Percentiles rank a stretch among this genome's conserved stretches.
Evolutionary conservation across 1,140 invertebrate species (phyloP).

Genomic region (Capitella teleta): DNA sequence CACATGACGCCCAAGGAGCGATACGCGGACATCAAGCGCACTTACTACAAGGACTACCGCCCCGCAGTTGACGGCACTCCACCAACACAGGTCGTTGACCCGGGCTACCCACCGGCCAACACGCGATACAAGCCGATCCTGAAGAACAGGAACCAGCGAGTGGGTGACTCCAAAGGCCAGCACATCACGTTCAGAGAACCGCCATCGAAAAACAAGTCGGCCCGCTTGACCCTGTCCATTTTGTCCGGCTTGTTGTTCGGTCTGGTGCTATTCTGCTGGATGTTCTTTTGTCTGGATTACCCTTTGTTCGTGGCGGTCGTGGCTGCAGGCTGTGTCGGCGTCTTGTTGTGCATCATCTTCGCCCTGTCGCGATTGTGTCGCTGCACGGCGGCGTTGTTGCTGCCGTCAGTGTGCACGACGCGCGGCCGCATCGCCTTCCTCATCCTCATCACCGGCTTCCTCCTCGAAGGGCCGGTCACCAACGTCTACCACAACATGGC

Average conservation of each 20-base stretch:
- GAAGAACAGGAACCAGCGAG: background rate
- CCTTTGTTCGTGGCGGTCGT: constrained; percentile 5
- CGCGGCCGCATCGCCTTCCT: constrained; percentile 7
- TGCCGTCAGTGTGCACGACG: constrained; percentile 10
- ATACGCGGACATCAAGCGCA: background rate
- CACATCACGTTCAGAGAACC: constrained; percentile 6
- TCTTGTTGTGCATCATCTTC: constrained; percentile 5
- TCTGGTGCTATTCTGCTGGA: constrained; percentile 7
- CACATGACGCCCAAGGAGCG: background rate
- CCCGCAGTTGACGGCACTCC: background rate
- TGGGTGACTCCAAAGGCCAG: constrained; percentile 1
- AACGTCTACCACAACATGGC: constrained; percentile 11
- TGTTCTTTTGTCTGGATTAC: constrained; percentile 11
- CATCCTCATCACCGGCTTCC: constrained; percentile 9
- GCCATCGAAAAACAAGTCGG: background rate
- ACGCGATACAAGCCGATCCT: constrained; percentile 6
- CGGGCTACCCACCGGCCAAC: background rate
- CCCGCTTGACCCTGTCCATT: constrained; percentile 5
- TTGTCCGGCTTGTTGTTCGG: constrained; percentile 6
- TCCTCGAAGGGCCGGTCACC: constrained; percentile 10
- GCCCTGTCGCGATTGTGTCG: constrained; percentile 5
- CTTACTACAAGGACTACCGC: constrained; percentile 3
- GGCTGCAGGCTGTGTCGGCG: background rate
- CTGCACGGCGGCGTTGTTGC: constrained; percentile 8
- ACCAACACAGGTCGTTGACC: background rate